Evolutionary conservation across 1,140 invertebrate genomes (phyloP), one percentile per base, ranked within the genome.

Genomic region (Batillaria attramentaria): DNA sequence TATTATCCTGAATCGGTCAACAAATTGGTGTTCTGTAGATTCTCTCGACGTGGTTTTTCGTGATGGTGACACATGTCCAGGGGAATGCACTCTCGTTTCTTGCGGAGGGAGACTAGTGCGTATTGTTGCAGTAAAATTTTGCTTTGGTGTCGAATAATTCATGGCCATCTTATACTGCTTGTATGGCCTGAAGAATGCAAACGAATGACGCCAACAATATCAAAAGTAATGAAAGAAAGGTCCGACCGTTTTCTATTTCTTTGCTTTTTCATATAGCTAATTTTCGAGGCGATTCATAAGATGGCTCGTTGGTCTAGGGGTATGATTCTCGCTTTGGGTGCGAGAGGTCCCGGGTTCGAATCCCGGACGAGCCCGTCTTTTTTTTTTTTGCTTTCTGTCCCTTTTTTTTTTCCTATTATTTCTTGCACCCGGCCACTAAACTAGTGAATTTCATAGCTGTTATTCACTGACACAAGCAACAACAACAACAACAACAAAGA

Each of bases 281-380:
- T 24, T 41, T 18, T 3, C 35, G n/a, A n/a, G n/a, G n/a, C 6
- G 2, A 20, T 41, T 0, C 20, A 3, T 41, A 39, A 1, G 8
- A 0, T 37, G 74, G 79, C 79, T 80, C 73, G 73, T 76, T 80
- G 79, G 73, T 80, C 79, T 80, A 80, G 79, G 73, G 73, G 79
- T 80, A 80, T 80, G 79, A 80, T 77, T 77, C 79, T 80, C 79
- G 79, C 79, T 80, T 80, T 75, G 73, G 79, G 79, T 77, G 73
- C 79, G 74, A 77, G 74, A 80, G 79, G 74, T 80, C 79, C 79
- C 74, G 79, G 79, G 79, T 80, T 80, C 79, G 73, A 80, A 77
- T 77, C 74, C 74, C 79, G 79, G 73, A 80, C 78, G 79, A 77
- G 79, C 79, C 73, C 79, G 28, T 8, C 8, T 0, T 33, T 42